Evolutionary conservation across 53 echinoderm and acorn worm species (phyloP), one percentile per base, ranked within the genome.

Genomic region (Paracentrotus lividus): DNA sequence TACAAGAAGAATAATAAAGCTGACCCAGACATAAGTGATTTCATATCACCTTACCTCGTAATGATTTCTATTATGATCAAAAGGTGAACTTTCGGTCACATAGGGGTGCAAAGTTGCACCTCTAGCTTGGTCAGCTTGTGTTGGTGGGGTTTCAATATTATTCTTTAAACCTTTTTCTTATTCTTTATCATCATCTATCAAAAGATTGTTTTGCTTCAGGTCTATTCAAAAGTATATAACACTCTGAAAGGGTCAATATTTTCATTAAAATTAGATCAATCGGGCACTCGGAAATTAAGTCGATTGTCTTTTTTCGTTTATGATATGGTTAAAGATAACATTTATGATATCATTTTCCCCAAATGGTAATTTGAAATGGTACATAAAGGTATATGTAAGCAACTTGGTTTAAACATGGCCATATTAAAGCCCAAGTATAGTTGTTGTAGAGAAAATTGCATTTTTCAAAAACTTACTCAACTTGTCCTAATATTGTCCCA

Each of bases 21-120:
- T 90, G 90, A 90, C 90, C 90, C 90, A 90, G 90, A 90, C 90
- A 90, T 90, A 65, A 90, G 90, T 90, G 66, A 90, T 90, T 90
- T 40, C 45, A 90, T 65, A 90, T 90, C 90, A 90, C 90, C 90
- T 90, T 65, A 55, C 90, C 51, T 90, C 66, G 42, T 9, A 40
- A 47, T 42, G 90, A 65, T 90, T 90, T 42, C 66, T 66, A 47
- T 64, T 36, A 90, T 42, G 49, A 26, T 55, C 45, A 64, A 90
- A 44, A 47, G 90, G 90, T 90, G 90, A 90, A 42, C 6, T 12
- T n/a, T 65, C 64, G 90, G 90, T 90, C 90, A 90, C 49, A 85
- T 31, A n/a, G 85, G 85, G 88, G 51, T 43, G 10, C 32, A 16
- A 53, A 18, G 6, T 88, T 88, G 57, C 88, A 85, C 88, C 88